Conservation (phyloP, 1,140 invertebrate species). For the Acromyrmex charruanus region DNA sequence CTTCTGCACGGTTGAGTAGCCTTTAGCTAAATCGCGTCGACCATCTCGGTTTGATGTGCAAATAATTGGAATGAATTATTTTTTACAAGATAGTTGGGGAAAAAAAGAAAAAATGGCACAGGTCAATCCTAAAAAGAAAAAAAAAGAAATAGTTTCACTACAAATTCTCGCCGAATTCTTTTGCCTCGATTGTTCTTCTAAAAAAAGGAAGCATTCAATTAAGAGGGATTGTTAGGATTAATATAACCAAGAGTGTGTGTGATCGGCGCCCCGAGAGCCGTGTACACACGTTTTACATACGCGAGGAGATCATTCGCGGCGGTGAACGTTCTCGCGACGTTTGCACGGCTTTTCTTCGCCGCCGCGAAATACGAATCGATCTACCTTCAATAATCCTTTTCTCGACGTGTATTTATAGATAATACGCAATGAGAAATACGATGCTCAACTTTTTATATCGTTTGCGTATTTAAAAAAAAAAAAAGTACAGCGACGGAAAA, state of each 20-base stretch:
- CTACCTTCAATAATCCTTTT: conserved; percentile 69
- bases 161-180: conserved; percentile 24
- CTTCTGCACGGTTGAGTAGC: conserved; percentile 31
- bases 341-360: conserved; percentile 68
- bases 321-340: conserved; percentile 53
- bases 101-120: background rate
- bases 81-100: background rate
- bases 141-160: background rate
- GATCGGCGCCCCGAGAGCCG: background rate
- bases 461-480: conserved; percentile 74
- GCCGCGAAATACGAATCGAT: conserved; percentile 62
- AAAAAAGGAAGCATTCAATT: background rate
- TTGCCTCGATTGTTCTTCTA: background rate
- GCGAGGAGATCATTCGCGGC: background rate
- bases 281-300: conserved; percentile 19
- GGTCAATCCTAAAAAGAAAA: background rate
- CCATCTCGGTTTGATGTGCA: background rate
- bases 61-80: conserved; percentile 8
- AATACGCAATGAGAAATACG: conserved; percentile 71
- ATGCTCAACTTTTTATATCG: conserved; percentile 84
- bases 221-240: background rate
- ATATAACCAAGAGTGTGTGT: conserved; percentile 5
- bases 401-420: conserved; percentile 74
- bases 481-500: conserved; percentile 44
- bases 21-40: conserved; percentile 13